These are phyloP conservation scores for Pyrocephalus nanus DNA, from an alignment of 2,797 vertebrate genomes.

Conservation along the genomic window DNA sequence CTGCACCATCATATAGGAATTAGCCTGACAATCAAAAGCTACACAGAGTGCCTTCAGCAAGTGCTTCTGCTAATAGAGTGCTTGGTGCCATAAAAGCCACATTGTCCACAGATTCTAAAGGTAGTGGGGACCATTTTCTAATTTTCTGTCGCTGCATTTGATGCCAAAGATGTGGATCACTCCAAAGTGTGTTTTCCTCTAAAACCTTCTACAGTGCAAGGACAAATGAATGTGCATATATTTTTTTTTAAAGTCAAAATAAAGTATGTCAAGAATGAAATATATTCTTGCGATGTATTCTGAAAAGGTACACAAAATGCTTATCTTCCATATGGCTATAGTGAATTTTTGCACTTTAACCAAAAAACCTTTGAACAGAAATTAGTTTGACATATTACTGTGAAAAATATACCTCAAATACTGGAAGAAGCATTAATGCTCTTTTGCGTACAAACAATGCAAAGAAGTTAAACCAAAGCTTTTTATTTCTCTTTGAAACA, in stretches of 20 bases:
- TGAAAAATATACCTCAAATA: conserved; percentile 56
- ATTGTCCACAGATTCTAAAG: background rate
- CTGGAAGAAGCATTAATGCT: conserved; percentile 26
- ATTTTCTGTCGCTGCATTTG: background rate
- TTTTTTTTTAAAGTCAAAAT: background rate
- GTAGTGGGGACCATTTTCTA: conserved; percentile 10
- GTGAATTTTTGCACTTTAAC: conserved; percentile 71
- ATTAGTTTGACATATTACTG: background rate
- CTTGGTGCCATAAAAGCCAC: background rate
- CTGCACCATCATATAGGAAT: background rate
- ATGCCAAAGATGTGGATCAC: background rate
- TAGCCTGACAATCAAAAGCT: background rate
- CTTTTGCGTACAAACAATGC: background rate
- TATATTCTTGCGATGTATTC: background rate
- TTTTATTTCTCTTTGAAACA: conserved; percentile 22
- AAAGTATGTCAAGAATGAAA: background rate
- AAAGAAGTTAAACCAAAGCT: conserved; percentile 12
- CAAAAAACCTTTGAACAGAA: conserved; percentile 9
- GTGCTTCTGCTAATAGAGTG: background rate
- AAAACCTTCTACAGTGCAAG: background rate
- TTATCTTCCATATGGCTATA: background rate
- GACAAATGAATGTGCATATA: conserved; percentile 28
- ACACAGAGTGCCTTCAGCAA: background rate
- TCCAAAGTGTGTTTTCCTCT: background rate
- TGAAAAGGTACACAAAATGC: background rate